phyloP scores from a whole-genome alignment of 2,113 vertebrate species.

The Sorex araneus region DNA sequence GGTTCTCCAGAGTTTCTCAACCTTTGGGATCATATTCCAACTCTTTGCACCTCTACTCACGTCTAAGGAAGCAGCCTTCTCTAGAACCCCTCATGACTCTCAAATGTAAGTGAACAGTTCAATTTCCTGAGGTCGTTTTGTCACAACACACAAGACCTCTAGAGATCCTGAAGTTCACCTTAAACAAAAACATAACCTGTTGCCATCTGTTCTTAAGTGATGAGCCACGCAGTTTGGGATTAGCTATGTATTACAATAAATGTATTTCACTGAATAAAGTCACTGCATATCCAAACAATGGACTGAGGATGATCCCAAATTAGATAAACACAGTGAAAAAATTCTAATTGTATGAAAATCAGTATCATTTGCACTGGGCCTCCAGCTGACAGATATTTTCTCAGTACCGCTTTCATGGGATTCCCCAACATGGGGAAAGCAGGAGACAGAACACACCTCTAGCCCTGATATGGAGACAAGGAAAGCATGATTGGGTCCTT shows the following conservation, averaged over 20 bases:
- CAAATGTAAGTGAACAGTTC: background rate
- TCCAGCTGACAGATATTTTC: background rate
- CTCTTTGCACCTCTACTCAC: background rate
- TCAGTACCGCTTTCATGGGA: background rate
- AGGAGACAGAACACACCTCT: background rate
- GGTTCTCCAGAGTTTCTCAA: background rate
- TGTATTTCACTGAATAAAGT: background rate
- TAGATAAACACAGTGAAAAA: background rate
- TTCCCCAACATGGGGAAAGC: background rate
- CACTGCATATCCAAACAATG: constrained; percentile 7
- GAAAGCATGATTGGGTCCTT: background rate
- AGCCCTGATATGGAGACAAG: background rate
- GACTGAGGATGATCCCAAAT: background rate
- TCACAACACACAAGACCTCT: background rate
- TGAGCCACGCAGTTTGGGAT: too few relatives aligned
- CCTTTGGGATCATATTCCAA: background rate
- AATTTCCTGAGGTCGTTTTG: background rate
- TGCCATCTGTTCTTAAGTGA: background rate
- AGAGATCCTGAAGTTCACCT: constrained; percentile 3
- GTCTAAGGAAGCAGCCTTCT: background rate
- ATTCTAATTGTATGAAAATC: background rate
- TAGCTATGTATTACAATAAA: background rate
- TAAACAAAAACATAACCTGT: background rate
- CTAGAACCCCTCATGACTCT: background rate
- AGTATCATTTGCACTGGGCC: too few relatives aligned